Conservation (phyloP, 1,140 invertebrate species). For the Mycetomoellerius zeteki region DNA sequence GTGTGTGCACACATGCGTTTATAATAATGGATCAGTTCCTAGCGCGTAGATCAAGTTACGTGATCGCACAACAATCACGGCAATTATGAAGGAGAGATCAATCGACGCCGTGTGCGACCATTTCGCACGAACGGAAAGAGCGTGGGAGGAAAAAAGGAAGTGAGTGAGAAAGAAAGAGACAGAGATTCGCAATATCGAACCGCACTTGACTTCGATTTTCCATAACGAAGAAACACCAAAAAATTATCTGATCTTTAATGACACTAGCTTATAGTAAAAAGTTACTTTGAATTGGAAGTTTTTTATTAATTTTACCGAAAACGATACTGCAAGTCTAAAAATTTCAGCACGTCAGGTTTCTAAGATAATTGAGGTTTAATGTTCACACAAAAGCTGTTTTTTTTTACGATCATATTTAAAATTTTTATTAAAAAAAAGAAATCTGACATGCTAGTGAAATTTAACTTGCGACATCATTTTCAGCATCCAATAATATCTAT, state of each 20-base stretch:
- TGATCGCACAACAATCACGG: constrained; percentile 54
- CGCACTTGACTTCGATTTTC: constrained; percentile 7
- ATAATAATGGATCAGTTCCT: constrained; percentile 31
- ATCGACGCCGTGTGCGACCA: constrained; percentile 12
- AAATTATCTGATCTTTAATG: background rate
- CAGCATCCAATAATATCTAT: too few species aligned
- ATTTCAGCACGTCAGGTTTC: too few species aligned
- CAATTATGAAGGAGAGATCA: constrained; percentile 48
- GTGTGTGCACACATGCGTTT: background rate
- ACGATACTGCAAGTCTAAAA: too few species aligned
- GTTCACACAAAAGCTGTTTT: too few species aligned
- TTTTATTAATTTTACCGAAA: too few species aligned
- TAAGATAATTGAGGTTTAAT: too few species aligned
- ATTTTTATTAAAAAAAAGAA: too few species aligned
- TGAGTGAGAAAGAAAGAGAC: background rate
- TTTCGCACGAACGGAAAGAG: background rate
- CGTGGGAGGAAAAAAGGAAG: background rate
- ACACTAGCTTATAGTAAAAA: background rate
- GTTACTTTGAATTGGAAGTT: too few species aligned
- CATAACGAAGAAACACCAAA: background rate
- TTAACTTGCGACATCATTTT: too few species aligned
- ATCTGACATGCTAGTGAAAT: too few species aligned
- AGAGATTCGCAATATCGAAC: constrained; percentile 15
- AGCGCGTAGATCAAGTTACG: constrained; percentile 48
- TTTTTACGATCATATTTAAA: too few species aligned